Conservation (phyloP, 2,113 vertebrate genomes). For the Apodemus sylvaticus region DNA sequence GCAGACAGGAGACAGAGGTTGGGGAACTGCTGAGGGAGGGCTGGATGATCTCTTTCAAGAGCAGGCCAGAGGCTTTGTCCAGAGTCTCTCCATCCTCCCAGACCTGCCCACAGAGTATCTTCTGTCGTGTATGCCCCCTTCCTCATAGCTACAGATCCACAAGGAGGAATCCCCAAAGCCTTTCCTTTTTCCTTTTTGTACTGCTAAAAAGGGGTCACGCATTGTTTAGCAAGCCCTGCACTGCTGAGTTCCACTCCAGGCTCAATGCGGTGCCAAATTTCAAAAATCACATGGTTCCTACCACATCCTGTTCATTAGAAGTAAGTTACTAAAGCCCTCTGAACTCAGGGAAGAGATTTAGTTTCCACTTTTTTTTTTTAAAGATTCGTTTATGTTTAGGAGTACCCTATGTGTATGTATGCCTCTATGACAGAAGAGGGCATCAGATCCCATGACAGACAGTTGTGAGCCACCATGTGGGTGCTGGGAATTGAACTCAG, state of each 20-base stretch:
- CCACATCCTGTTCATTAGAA: not conserved
- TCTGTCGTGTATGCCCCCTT: not conserved
- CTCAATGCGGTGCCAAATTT: not conserved
- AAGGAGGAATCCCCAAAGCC: not conserved
- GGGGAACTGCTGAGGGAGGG: not conserved
- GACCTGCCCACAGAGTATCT: not conserved
- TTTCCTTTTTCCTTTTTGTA: not conserved
- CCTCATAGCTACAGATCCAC: not conserved
- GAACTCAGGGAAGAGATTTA: not conserved
- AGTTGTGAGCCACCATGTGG: not conserved
- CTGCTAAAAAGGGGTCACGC: not conserved
- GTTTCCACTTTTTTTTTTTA: not conserved
- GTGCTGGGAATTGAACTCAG: not conserved
- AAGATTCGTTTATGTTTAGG: not conserved
- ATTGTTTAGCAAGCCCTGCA: no score
- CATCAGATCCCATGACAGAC: not conserved
- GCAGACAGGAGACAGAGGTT: no score
- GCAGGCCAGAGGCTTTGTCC: not conserved
- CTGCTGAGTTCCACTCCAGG: not conserved
- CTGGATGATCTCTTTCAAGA: not conserved
- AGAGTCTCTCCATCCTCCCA: not conserved
- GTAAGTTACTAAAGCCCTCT: not conserved
- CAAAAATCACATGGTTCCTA: not conserved
- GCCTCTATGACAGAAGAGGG: not conserved
- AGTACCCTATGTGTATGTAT: no score